Conservation (phyloP, 37 sponge, comb jelly and placozoan species). For the Aphrocallistes beatrix region DNA sequence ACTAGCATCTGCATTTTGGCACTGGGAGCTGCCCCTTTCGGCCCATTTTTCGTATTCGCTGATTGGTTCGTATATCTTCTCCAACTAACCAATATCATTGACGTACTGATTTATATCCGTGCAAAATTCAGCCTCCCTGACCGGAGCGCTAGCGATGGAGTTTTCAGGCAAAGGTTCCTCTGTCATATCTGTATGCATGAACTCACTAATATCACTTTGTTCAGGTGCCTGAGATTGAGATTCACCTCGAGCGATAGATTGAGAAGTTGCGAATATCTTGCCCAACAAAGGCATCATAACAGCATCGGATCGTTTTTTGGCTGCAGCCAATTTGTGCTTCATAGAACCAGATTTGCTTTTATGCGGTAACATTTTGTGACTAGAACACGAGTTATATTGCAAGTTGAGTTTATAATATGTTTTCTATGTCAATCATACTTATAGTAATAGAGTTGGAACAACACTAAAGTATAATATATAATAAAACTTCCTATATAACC, state of each 20-base stretch:
- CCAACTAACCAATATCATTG: slow-evolving; percentile 8
- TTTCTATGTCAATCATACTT: background rate
- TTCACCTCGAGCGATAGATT: background rate
- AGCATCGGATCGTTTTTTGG: background rate
- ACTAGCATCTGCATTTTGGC: background rate
- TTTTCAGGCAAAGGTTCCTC: slow-evolving; percentile 16
- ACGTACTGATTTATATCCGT: background rate
- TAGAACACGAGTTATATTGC: slow-evolving; percentile 7
- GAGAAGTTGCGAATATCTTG: background rate
- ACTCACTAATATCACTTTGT: background rate
- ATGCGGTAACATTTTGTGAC: background rate
- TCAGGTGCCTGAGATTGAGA: background rate
- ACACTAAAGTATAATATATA: background rate
- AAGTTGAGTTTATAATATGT: background rate
- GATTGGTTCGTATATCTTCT: too few species aligned
- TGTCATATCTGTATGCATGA: slow-evolving; percentile 12
- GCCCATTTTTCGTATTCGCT: too few species aligned
- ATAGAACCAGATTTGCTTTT: background rate
- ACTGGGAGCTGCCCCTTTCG: too few species aligned
- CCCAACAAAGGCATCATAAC: slow-evolving; percentile 6
- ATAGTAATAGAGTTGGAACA: background rate
- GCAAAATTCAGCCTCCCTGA: slow-evolving; percentile 5
- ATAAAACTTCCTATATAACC: background rate
- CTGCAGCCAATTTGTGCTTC: slow-evolving; percentile 2
- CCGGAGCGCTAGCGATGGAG: background rate